These are phyloP conservation scores for Drosophila littoralis DNA, from an alignment of 1,140 invertebrate genomes.

Conservation along the genomic window DNA sequence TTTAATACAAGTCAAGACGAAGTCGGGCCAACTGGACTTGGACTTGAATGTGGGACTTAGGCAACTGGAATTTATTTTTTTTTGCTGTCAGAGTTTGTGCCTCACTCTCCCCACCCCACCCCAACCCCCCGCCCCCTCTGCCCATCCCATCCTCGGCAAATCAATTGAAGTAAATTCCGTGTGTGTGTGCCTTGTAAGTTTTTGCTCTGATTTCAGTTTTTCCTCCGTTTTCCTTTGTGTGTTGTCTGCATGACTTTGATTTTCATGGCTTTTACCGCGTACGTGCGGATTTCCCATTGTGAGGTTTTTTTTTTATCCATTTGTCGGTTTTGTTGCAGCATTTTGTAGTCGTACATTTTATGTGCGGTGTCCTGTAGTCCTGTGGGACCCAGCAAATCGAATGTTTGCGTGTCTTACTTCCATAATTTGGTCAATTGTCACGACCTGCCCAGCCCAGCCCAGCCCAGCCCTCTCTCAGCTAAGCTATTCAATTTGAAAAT, in stretches of 20 bases:
- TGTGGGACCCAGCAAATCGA: constrained; percentile 7
- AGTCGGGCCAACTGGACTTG: constrained; percentile 22
- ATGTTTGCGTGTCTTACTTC: constrained; percentile 38
- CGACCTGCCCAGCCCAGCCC: constrained; percentile 8
- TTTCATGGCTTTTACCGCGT: constrained; percentile 49
- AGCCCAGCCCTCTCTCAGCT: not conserved
- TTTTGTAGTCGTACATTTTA: constrained; percentile 37
- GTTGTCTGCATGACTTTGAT: constrained; percentile 34
- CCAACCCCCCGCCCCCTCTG: too few species aligned
- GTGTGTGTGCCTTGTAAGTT: constrained; percentile 28
- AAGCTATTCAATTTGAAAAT: not conserved
- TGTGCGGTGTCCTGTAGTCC: constrained; percentile 1
- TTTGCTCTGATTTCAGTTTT: constrained; percentile 31
- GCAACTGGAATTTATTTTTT: constrained; percentile 38
- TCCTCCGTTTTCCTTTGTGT: not conserved
- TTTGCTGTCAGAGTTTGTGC: not conserved
- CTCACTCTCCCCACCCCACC: too few species aligned
- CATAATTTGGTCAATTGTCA: constrained; percentile 75
- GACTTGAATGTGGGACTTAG: constrained; percentile 1
- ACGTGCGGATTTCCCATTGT: constrained; percentile 38
- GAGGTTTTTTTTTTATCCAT: constrained; percentile 9
- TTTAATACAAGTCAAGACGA: constrained; percentile 19
- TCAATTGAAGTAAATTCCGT: constrained; percentile 72
- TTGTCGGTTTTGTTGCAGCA: constrained; percentile 32
- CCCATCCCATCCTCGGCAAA: constrained; percentile 21